Evolutionary conservation across 2,888 invertebrate genomes (phyloP), one percentile per base, ranked within the genome.

Genomic region (Conomelus anceps): DNA sequence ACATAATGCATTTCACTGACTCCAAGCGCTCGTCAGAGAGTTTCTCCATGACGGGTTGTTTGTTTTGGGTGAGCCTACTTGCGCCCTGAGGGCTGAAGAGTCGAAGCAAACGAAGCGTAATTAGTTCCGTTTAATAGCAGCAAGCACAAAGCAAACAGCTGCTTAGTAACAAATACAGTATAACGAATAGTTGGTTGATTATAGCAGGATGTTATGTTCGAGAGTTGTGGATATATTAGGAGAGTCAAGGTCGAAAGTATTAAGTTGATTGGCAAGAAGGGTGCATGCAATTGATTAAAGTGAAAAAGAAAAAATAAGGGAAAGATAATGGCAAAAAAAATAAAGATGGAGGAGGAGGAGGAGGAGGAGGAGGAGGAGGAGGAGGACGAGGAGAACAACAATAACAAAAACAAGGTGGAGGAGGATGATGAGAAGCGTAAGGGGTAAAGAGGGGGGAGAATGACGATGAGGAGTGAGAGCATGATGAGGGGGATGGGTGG

Each of bases 341-440:
- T 23, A 26, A 24, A 20, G 20, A 22, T 23, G 41, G 34, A 86
- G 7, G 84, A 34, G 63, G 41, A 23, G n/a, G 23, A 23, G 22
- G 84, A 23, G 85, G 20, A 23, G 22, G 88, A 24, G 29, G 23
- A 29, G 3, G 88, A 87, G 23, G 22, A 87, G 88, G 89, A 90
- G 86, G 89, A 90, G 22, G 23, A 6, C 1, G 85, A 23, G 3
- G 85, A 23, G 88, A 85, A 89, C 20, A 84, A 63, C 89, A 84
- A 88, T 89, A 24, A 84, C n/a, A 90, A 90, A 89, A 22, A 22
- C 24, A 23, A 24, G 85, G 85, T 24, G 85, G 89, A 89, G 89
- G 90, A 88, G 90, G 90, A 89, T 89, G 90, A 89, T 90, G 87
- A 23, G 88, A 90, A 88, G 89, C 88, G 89, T 90, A 90, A 90